Evolutionary conservation across 2,888 invertebrate species (phyloP).

Genomic region (Pegoplata infirma): DNA sequence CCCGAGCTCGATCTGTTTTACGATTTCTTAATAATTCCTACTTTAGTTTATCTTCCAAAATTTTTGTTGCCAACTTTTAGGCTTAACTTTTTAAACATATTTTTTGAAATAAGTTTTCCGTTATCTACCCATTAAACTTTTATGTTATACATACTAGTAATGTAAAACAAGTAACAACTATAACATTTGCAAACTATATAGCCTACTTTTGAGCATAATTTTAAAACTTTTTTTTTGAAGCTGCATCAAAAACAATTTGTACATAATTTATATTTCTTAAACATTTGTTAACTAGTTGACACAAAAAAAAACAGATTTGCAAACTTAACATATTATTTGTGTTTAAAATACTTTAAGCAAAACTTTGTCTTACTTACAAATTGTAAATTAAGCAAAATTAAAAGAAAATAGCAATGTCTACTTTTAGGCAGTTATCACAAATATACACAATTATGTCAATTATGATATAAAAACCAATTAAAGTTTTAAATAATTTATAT

Average conservation of each 20-base stretch:
- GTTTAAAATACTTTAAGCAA: not conserved
- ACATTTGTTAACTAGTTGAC: conserved; percentile 18
- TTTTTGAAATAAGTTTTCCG: too few relatives aligned
- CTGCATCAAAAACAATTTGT: conserved; percentile 6
- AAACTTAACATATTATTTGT: not conserved
- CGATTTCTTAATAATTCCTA: too few relatives aligned
- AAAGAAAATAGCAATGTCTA: not conserved
- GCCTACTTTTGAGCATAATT: conserved; percentile 39
- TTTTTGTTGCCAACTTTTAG: conserved; percentile 2
- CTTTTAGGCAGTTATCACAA: not conserved
- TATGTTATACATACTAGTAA: too few relatives aligned
- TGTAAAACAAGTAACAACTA: too few relatives aligned
- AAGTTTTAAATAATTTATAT: not conserved
- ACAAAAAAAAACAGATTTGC: not conserved
- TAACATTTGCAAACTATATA: not conserved
- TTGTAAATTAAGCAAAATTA: not conserved
- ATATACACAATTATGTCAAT: not conserved
- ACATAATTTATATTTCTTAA: conserved; percentile 15
- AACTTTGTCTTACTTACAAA: not conserved
- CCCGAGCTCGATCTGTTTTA: too few relatives aligned
- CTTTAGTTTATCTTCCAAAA: not conserved
- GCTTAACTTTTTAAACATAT: too few relatives aligned
- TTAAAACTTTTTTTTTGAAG: not conserved
- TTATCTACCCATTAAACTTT: too few relatives aligned
- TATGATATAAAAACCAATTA: not conserved